phyloP scores from a whole-genome alignment of 2,797 vertebrate species.

The Heterohyrax brucei region DNA sequence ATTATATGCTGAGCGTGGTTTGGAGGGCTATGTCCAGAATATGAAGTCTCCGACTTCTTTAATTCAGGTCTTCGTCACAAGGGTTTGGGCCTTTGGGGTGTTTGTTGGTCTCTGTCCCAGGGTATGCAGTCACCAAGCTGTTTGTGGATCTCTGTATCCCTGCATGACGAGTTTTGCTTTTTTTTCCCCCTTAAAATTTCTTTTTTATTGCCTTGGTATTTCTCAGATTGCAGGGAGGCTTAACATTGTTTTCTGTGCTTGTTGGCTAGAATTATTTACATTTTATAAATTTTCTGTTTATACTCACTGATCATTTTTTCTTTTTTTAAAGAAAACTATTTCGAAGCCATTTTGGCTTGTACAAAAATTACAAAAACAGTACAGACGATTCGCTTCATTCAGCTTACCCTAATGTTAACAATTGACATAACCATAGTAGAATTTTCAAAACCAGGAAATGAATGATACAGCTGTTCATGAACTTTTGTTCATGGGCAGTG shows the following conservation, averaged over 20 bases:
- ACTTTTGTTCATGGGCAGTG: neutral
- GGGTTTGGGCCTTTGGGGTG: constrained; percentile 5
- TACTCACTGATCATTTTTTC: constrained; percentile 41
- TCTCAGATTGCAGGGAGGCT: constrained; percentile 31
- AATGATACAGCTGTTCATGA: neutral
- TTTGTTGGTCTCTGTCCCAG: constrained; percentile 14
- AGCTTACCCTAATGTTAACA: constrained; percentile 31
- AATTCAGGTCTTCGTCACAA: neutral
- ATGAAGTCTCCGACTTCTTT: neutral
- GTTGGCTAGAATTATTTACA: constrained; percentile 47
- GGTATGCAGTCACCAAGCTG: constrained; percentile 47
- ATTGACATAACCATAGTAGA: neutral
- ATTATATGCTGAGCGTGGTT: neutral
- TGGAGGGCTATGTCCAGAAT: constrained; percentile 3
- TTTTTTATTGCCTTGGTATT: constrained; percentile 67
- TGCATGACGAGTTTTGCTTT: neutral
- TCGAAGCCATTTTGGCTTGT: constrained; percentile 45
- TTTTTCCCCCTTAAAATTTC: constrained; percentile 15
- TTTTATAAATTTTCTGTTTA: constrained; percentile 54
- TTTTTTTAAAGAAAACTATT: neutral
- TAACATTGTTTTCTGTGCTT: constrained; percentile 54
- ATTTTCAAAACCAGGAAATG: constrained; percentile 50
- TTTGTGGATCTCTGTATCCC: constrained; percentile 6
- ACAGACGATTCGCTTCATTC: neutral
- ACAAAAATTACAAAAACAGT: constrained; percentile 35